Evolutionary conservation across 2,888 invertebrate genomes (phyloP), one percentile per base, ranked within the genome.

Genomic region (Polydrusus pterygomalis): DNA sequence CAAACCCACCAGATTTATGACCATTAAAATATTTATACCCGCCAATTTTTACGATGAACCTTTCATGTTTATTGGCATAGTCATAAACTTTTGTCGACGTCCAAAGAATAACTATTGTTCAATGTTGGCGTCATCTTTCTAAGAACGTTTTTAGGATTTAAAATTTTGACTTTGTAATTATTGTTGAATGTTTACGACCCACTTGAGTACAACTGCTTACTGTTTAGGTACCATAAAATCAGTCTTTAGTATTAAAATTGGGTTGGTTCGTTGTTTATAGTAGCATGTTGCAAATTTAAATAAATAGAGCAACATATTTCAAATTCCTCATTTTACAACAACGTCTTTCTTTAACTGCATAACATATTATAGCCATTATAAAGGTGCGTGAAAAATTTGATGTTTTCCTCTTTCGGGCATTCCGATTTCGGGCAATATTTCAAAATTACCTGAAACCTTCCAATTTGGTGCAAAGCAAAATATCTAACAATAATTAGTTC

Each of bases 71-170:
- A 47, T 17, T 17, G 47, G 47, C 17, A 47, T 6, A 17, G 47
- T 47, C 47, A 47, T 47, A 47, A 47, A 47, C 47, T 34, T n/a
- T n/a, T 45, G 45, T 3, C 45, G n/a, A 10, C 15, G 45, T 15
- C n/a, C 47, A 47, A 47, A 47, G 47, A 47, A 47, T 47, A 17
- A 47, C 47, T 17, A 47, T 47, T 47, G 47, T 47, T 47, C n/a
- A 47, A 47, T 9, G 17, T 47, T 47, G 47, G 47, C 47, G 47
- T 47, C 47, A 47, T 47, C 47, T 15, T 47, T 47, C 47, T 17
- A 17, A 13, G 47, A 47, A 47, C 17, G 2, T 17, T 47, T 17
- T 8, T 5, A 47, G 17, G 17, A 1, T 47, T 17, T 17, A 17
- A 47, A 47, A 47, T 47, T 47, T 47, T 47, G 47, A 47, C 47